Conservation (phyloP, 2,797 vertebrate genomes). For the Perodicticus potto region DNA sequence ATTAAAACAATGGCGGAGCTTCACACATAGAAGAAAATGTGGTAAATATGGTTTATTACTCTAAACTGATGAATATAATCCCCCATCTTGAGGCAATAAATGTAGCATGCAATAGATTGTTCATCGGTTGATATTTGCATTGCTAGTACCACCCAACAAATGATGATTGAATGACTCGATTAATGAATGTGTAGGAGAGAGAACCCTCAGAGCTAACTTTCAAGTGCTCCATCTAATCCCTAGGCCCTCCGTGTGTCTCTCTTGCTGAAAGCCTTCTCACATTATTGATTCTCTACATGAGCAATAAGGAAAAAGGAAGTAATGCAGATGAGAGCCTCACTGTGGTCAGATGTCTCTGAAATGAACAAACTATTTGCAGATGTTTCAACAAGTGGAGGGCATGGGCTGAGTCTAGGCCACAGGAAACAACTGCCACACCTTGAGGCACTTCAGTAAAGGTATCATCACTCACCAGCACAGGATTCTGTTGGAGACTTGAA, state of each 20-base stretch:
- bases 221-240: neutral
- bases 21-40: neutral
- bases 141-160: neutral
- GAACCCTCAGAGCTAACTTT: slow-evolving; percentile 35
- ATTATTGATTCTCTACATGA: slow-evolving; percentile 24
- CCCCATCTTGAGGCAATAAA: neutral
- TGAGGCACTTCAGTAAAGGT: slow-evolving; percentile 71
- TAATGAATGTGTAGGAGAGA: neutral
- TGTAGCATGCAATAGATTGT: neutral
- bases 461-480: slow-evolving; percentile 71
- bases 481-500: slow-evolving; percentile 73
- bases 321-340: slow-evolving; percentile 67
- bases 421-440: slow-evolving; percentile 81
- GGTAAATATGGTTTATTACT: slow-evolving; percentile 14
- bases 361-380: slow-evolving; percentile 79
- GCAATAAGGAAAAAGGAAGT: slow-evolving; percentile 77
- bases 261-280: slow-evolving; percentile 19
- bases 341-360: slow-evolving; percentile 74
- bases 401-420: slow-evolving; percentile 51
- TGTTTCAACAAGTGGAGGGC: slow-evolving; percentile 71
- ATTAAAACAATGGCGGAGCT: slow-evolving; percentile 17
- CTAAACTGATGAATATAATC: slow-evolving; percentile 17
- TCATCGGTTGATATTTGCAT: neutral
- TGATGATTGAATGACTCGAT: slow-evolving; percentile 49
- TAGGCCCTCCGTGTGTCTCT: slow-evolving; percentile 24